Evolutionary conservation across 2,113 vertebrate genomes (phyloP).

Genomic region (Heterotilapia buettikoferi): DNA sequence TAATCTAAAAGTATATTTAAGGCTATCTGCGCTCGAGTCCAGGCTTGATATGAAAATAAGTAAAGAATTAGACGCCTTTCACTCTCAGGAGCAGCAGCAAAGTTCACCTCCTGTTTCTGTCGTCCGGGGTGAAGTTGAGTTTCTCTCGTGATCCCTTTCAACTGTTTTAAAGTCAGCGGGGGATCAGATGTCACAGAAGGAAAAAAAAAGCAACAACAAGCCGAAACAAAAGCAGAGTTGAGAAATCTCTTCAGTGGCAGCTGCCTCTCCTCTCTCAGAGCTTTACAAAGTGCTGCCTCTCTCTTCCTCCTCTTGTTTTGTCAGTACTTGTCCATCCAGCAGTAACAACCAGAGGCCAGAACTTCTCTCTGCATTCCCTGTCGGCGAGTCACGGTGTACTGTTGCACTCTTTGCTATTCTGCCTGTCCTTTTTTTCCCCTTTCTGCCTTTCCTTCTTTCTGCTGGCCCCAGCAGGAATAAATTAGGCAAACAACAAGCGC

Average conservation of each 20-base stretch:
- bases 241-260: conserved; percentile 26
- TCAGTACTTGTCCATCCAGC: conserved; percentile 69
- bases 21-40: not conserved
- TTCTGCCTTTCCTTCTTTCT: conserved; percentile 9
- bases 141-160: conserved; percentile 17
- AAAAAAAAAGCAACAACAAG: not conserved
- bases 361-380: conserved; percentile 57
- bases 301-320: conserved; percentile 53
- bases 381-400: conserved; percentile 50
- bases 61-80: conserved; percentile 12
- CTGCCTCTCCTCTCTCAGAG: not conserved
- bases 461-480: conserved; percentile 54
- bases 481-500: conserved; percentile 53
- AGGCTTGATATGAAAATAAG: accelerated
- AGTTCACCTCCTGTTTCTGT: conserved; percentile 43
- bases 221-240: conserved; percentile 39
- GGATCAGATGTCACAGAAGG: conserved; percentile 44
- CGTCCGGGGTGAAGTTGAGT: conserved; percentile 24
- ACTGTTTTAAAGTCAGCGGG: conserved; percentile 6
- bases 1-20: not conserved
- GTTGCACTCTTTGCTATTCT: conserved; percentile 52
- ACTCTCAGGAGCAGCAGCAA: conserved; percentile 41
- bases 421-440: not conserved
- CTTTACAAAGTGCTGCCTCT: not conserved
- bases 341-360: conserved; percentile 60